Percentiles rank a stretch among this genome's conserved stretches.
phyloP scores from a whole-genome alignment of 2,888 invertebrate species.

The Ypsolopha sequella region DNA sequence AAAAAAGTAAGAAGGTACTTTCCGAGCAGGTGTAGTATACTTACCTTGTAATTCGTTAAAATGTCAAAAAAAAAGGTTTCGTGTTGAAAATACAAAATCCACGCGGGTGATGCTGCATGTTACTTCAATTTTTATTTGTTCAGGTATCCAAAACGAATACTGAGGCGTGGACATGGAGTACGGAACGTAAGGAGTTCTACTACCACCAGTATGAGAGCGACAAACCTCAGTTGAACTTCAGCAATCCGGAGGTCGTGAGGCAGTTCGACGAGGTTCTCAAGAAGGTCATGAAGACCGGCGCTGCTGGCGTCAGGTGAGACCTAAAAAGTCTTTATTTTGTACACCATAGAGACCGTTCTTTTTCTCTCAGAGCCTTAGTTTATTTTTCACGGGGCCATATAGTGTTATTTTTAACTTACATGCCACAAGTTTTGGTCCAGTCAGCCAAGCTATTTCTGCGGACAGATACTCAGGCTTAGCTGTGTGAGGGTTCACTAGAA shows the following conservation, averaged over 20 bases:
- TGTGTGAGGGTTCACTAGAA: too few species aligned
- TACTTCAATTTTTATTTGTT: background rate
- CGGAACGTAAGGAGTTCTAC: constrained; percentile 76
- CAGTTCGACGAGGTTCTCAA: constrained; percentile 76
- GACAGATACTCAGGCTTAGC: too few species aligned
- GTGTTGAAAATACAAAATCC: background rate
- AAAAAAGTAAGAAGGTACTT: too few species aligned
- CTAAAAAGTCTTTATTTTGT: background rate
- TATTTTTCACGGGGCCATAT: background rate
- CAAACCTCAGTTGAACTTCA: constrained; percentile 87
- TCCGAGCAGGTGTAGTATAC: too few species aligned
- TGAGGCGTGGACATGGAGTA: constrained; percentile 80
- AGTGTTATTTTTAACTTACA: background rate
- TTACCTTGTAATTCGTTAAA: too few species aligned
- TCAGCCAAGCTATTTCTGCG: too few species aligned
- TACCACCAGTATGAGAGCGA: constrained; percentile 79
- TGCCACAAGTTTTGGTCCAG: background rate
- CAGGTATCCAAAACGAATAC: constrained; percentile 48
- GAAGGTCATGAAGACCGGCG: constrained; percentile 81
- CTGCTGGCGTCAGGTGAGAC: constrained; percentile 80
- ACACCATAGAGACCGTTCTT: background rate
- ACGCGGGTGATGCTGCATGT: background rate
- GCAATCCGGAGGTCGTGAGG: constrained; percentile 73
- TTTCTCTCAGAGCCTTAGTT: background rate
- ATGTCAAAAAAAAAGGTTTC: background rate